Percentiles rank a stretch among this genome's conserved stretches.
These are phyloP conservation scores for Butastur rufipennis DNA, from an alignment of 2,113 vertebrate species.

Conservation along the genomic window DNA sequence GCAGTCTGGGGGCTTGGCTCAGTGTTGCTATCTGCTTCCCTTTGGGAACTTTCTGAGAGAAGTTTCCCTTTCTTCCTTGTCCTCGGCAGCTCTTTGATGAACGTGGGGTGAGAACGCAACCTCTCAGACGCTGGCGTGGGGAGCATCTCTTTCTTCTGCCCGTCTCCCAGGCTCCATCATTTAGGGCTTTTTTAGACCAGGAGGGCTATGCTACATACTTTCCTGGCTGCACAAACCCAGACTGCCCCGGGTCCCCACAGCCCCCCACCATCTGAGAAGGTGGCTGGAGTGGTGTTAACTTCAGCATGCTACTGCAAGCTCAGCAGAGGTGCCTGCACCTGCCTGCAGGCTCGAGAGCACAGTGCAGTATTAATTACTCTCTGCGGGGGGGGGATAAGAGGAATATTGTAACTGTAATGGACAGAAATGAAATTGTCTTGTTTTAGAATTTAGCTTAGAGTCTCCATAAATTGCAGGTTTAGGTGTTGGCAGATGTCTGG, in stretches of 20 bases:
- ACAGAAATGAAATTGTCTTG: conserved; percentile 25
- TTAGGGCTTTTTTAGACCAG: not conserved
- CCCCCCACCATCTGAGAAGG: not conserved
- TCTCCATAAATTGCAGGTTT: conserved; percentile 40
- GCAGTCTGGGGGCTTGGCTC: conserved; percentile 50
- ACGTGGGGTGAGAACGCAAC: not conserved
- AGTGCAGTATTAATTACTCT: conserved; percentile 19
- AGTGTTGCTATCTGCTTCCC: not conserved
- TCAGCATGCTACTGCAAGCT: not conserved
- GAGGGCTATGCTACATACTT: not conserved
- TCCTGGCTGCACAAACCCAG: not conserved
- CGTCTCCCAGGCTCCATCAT: not conserved
- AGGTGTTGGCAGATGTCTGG: conserved; percentile 54
- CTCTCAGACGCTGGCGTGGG: not conserved
- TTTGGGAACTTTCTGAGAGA: conserved; percentile 44
- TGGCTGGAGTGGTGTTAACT: not conserved
- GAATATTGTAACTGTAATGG: conserved; percentile 1
- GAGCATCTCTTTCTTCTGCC: not conserved
- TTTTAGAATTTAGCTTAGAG: conserved; percentile 1
- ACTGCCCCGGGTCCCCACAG: not conserved
- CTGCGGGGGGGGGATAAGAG: not conserved
- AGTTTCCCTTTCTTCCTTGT: conserved; percentile 10
- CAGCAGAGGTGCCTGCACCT: conserved; percentile 1
- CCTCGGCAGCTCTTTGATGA: conserved; percentile 37
- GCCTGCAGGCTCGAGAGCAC: not conserved